Percentiles rank a stretch among this genome's conserved stretches.
Evolutionary conservation across 2,797 vertebrate genomes (phyloP).

Genomic region (Thamnophis elegans): DNA sequence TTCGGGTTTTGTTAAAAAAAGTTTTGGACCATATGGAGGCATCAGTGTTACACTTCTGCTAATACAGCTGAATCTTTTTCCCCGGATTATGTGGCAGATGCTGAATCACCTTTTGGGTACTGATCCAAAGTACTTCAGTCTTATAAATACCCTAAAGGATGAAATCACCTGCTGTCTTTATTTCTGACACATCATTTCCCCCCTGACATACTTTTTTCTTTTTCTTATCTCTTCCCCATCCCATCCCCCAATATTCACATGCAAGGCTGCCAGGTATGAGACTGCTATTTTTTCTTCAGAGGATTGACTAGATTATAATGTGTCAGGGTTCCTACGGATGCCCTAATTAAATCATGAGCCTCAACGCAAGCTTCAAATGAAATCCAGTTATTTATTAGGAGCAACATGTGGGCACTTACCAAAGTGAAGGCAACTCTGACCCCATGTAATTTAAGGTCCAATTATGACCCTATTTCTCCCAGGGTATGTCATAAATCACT

Average conservation of each 20-base stretch:
- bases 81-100: background rate
- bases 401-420: no score
- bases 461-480: no score
- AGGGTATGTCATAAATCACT: no score
- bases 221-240: background rate
- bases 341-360: no score
- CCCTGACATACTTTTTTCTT: background rate
- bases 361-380: no score
- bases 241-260: background rate
- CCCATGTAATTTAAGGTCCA: no score
- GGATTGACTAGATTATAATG: background rate
- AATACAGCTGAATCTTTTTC: background rate
- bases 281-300: background rate
- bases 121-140: background rate
- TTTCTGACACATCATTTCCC: background rate
- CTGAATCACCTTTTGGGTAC: background rate
- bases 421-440: no score
- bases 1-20: background rate
- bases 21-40: background rate
- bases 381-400: no score
- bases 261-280: background rate
- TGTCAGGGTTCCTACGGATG: no score
- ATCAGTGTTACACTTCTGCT: background rate
- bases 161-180: background rate
- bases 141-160: background rate